Evolutionary conservation across 1,140 invertebrate species (phyloP).

Genomic region (Orchesella cincta): DNA sequence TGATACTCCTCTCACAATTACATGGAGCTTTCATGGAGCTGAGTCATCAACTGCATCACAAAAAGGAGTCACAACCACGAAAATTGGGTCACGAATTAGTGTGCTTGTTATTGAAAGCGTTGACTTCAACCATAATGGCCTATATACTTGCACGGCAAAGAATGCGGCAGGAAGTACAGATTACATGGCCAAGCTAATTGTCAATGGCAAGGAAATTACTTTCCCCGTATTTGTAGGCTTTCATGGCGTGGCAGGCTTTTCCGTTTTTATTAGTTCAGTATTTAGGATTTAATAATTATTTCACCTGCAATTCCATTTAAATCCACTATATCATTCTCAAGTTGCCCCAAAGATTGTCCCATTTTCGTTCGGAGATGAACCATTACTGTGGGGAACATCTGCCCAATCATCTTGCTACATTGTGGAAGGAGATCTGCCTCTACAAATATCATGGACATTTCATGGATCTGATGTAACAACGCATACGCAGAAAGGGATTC

Average conservation of each 20-base stretch:
- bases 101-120: conserved; percentile 74
- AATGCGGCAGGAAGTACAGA: conserved; percentile 55
- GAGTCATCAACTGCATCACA: conserved; percentile 41
- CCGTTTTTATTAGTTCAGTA: neutral
- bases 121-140: conserved; percentile 70
- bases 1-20: conserved; percentile 71
- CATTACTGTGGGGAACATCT: conserved; percentile 63
- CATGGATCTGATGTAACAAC: conserved; percentile 26
- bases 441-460: conserved; percentile 65
- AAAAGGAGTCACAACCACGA: conserved; percentile 58
- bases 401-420: conserved; percentile 67
- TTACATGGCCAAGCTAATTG: conserved; percentile 52
- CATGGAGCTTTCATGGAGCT: conserved; percentile 72
- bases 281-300: no score
- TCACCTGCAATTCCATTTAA: no score
- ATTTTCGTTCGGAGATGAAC: conserved; percentile 65
- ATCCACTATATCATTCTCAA: conserved; percentile 54
- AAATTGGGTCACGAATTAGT: conserved; percentile 58
- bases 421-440: conserved; percentile 65
- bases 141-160: conserved; percentile 62
- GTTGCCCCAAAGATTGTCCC: conserved; percentile 65
- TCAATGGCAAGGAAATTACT: conserved; percentile 49
- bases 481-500: conserved; percentile 54
- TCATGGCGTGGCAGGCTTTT: neutral
- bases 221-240: neutral